Conservation (phyloP, 2,888 invertebrate species). For the Pristionchus entomophagus region DNA sequence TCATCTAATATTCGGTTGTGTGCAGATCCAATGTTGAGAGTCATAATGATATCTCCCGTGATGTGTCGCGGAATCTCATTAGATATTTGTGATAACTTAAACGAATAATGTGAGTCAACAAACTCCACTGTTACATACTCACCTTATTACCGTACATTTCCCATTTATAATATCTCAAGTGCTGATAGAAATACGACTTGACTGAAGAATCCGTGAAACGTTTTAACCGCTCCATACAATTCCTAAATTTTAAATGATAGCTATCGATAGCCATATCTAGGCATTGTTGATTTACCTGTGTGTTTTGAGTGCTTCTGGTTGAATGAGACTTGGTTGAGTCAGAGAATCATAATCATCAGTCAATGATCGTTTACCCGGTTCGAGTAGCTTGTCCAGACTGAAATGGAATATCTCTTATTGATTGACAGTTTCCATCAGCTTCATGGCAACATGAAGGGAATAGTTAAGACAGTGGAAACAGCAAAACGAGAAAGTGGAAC, state of each 20-base stretch:
- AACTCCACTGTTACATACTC: background rate
- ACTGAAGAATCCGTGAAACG: background rate
- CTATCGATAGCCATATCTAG: too few species aligned
- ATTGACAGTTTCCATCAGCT: too few species aligned
- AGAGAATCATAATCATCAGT: conserved; percentile 2
- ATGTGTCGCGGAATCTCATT: background rate
- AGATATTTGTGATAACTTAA: background rate
- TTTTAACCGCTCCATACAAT: conserved; percentile 23
- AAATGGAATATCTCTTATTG: background rate
- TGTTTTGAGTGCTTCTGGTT: conserved; percentile 19
- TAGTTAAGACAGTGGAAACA: background rate
- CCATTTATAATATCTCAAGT: conserved; percentile 15
- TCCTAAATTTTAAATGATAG: background rate
- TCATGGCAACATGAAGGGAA: too few species aligned
- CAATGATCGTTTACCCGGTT: background rate
- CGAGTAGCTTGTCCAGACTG: conserved; percentile 24
- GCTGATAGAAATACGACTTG: background rate
- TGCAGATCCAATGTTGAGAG: background rate
- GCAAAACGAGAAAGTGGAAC: background rate
- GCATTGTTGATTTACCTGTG: background rate
- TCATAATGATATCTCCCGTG: conserved; percentile 5
- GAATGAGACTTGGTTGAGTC: background rate
- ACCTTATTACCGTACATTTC: conserved; percentile 13
- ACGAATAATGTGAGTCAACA: background rate
- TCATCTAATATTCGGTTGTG: background rate